Evolutionary conservation across 2,797 vertebrate species (phyloP), one percentile per base, ranked within the genome.

Genomic region (Eurystomus glaucurus): DNA sequence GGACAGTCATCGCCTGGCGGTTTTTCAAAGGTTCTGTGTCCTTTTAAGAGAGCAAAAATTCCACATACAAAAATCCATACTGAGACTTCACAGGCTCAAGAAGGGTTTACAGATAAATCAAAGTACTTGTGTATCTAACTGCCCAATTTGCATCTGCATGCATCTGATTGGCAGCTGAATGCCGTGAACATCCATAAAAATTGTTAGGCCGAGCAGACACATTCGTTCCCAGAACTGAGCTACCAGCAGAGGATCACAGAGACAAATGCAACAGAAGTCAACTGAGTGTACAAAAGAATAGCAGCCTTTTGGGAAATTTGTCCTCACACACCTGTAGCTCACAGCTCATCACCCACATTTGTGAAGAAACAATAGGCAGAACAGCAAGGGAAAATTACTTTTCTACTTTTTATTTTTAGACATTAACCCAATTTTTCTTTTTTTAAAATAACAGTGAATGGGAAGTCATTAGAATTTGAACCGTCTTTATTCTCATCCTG

Each of bases 321-420:
- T 85, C 71, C 71, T 85, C 51, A 1, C 19, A 68, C n/a, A 74
- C 52, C 86, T 89, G 48, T 28, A 87, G 70, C 64, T 89, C 84
- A 60, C 70, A 91, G 87, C 75, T 93, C 91, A 92, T 93, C 95
- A 96, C 43, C 55, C 84, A 87, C 74, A 4, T 94, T 93, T 95
- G 89, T 95, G 70, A 89, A 80, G 85, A 69, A 31, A 96, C 88
- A 96, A 94, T 48, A 84, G 77, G 50, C 11, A 86, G 83, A 96
- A 69, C 35, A 83, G 48, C 31, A 45, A 93, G 60, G 22, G 78
- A 80, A 93, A 92, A 91, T 55, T 35, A 51, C 77, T 85, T 66
- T n/a, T 72, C 11, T 51, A 6, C 12, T 62, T 75, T 62, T 85
- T 69, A 41, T 58, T 92, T 45, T 25, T 74, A 71, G 43, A 12